phyloP scores from a whole-genome alignment of 2,888 invertebrate species.

The Acanthococcus lagerstroemiae region DNA sequence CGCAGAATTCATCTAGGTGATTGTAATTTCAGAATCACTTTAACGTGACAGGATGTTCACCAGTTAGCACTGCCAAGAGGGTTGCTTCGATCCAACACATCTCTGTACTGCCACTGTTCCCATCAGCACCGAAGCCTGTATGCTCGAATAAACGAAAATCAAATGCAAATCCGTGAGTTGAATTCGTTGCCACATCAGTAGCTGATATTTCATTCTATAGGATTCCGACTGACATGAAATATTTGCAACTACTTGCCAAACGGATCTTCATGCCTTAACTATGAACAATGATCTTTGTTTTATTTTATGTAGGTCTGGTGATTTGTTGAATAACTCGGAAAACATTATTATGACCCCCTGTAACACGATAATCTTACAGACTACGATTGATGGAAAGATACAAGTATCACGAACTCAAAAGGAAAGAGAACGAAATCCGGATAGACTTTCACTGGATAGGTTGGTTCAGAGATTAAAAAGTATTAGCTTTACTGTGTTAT shows the following conservation, averaged over 20 bases:
- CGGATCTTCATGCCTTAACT: not conserved
- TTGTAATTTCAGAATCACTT: not conserved
- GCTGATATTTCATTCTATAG: too few species aligned
- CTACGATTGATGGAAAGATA: slow-evolving; percentile 54
- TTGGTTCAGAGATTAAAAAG: too few species aligned
- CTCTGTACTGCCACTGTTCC: slow-evolving; percentile 14
- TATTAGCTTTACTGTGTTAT: too few species aligned
- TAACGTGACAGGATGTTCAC: slow-evolving; percentile 9
- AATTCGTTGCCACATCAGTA: too few species aligned
- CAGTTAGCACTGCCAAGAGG: not conserved
- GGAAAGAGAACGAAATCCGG: slow-evolving; percentile 74
- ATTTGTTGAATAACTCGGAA: slow-evolving; percentile 9
- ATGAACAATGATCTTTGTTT: not conserved
- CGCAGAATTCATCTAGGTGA: too few species aligned
- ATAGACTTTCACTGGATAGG: slow-evolving; percentile 79
- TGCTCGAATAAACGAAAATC: slow-evolving; percentile 8
- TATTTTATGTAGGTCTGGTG: not conserved
- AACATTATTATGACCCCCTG: slow-evolving; percentile 25
- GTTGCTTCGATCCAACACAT: not conserved
- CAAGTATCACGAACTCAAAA: slow-evolving; percentile 60
- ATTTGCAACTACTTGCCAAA: too few species aligned
- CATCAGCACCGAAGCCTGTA: slow-evolving; percentile 8
- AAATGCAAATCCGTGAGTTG: not conserved
- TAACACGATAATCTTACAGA: slow-evolving; percentile 43
- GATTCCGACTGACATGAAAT: too few species aligned